Evolutionary conservation across 1,140 invertebrate species (phyloP), one percentile per base, ranked within the genome.

Genomic region (Polyergus mexicanus): DNA sequence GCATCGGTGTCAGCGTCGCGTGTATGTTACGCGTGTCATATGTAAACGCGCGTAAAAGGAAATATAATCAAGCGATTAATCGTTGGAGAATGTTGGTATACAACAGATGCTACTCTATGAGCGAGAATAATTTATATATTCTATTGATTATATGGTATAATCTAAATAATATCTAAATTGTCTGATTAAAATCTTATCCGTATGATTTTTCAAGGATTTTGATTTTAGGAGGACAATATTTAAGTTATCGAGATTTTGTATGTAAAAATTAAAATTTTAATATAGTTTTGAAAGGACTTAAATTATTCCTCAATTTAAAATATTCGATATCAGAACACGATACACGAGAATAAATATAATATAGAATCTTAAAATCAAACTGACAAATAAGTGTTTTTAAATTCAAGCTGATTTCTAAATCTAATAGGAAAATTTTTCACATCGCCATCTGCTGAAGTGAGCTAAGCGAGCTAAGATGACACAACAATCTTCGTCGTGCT

Each of bases 401-500:
- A n/a, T 56, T 32, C n/a, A 22, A 58, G 19, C 3, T 11, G 4
- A 62, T 44, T 74, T 74, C 25, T 83, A 32, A 19, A 74, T 74
- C 32, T 3, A 28, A 62, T 74, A 62, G 51, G 11, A 74, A 83
- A 62, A 62, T 74, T 60, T 72, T 32, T 16, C 19, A 16, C 78
- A 47, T 60, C 78, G 44, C 6, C 54, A 38, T 22, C 13, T 13
- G 56, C 19, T 8, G 32, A 3, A 60, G 78, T 60, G 38, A 72
- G 38, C 68, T 47, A 72, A 83, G 78, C 10, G 13, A 60, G 68
- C 78, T 83, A 74, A 74, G 8, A n/a, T 83, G 65, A 83, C 68
- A 83, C 68, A 83, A 72, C 78, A 83, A 60, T 72, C 78, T 81
- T 71, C 66, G 38, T 44, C 32, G 51, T 41, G 77, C 19, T 35